phyloP scores from a whole-genome alignment of 2,888 invertebrate species.

The Zaprionus lineosus region DNA sequence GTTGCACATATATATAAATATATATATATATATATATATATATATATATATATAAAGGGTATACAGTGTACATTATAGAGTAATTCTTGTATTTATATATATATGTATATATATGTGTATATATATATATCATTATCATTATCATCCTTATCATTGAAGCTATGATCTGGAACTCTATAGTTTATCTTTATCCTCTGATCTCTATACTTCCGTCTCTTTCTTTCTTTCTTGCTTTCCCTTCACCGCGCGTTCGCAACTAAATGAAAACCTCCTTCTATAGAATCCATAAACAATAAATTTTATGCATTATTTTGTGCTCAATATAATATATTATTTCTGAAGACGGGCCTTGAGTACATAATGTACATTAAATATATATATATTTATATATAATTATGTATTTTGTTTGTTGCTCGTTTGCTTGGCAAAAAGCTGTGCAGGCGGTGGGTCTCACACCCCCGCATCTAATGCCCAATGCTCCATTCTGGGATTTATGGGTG shows the following conservation, averaged over 20 bases:
- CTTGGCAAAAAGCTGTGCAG: slow-evolving; percentile 35
- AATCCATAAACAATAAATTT: too few relatives aligned
- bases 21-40: slow-evolving; percentile 20
- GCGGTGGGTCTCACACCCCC: background rate
- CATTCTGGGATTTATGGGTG: slow-evolving; percentile 8
- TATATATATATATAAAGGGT: slow-evolving; percentile 23
- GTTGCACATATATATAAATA: slow-evolving; percentile 51
- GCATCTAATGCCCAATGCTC: background rate
- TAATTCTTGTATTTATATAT: slow-evolving; percentile 23
- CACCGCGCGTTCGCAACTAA: too few relatives aligned
- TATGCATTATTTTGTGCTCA: slow-evolving; percentile 37
- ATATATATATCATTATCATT: slow-evolving; percentile 15
- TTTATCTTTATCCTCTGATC: background rate
- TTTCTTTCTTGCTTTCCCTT: background rate
- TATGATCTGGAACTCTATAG: slow-evolving; percentile 25
- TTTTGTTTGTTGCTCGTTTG: slow-evolving; percentile 12
- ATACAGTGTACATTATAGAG: slow-evolving; percentile 46
- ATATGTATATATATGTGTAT: background rate
- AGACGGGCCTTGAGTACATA: too few relatives aligned
- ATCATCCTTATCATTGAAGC: slow-evolving; percentile 26
- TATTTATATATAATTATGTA: slow-evolving; percentile 4
- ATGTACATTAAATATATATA: slow-evolving; percentile 14
- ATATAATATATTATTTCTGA: too few relatives aligned
- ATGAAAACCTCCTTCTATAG: too few relatives aligned
- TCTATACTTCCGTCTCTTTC: slow-evolving; percentile 5